Evolutionary conservation across 2,113 vertebrate species (phyloP), one percentile per base, ranked within the genome.

Genomic region (Atractosteus spatula): DNA sequence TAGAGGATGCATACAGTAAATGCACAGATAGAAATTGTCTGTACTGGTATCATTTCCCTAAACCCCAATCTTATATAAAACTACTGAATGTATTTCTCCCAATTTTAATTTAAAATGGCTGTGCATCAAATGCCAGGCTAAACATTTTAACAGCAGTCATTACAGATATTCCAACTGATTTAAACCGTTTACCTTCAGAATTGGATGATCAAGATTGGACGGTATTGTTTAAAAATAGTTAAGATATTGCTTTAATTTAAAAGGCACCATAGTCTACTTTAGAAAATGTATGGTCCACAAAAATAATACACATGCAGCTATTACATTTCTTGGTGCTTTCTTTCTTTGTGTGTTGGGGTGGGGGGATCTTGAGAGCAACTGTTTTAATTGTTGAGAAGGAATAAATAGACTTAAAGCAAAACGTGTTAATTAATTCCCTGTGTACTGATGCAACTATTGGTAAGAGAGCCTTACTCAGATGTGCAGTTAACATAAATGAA

Each of bases 391-490:
- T 65, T 3, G 71, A 66, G 41, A 41, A 56, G 68, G 72, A 84
- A 80, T 74, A 81, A 79, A 80, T 83, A 77, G 80, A 77, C 82
- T 86, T 82, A 80, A 83, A 83, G 80, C 82, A 81, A 79, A 78
- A 79, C 83, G 81, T 77, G 83, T 86, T 89, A 91, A 90, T 93
- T 91, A 92, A 93, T 91, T 85, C 84, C 72, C 74, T 70, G 55
- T 78, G 80, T 89, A 90, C 89, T 92, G 91, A 93, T 91, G 91
- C 87, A 93, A 93, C 87, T 80, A 77, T 86, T 83, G 78, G 91
- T 86, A 93, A 93, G 83, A 88, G 83, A 75, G 62, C 61, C 73
- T 14, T 17, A 62, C 54, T 62, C 55, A 69, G 67, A 69, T 74
- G 73, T 69, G 51, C 56, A 4, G 56, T 74, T 65, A 74, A 68